These are phyloP conservation scores for Heliothis virescens DNA, from an alignment of 1,140 invertebrate species.

Conservation along the genomic window DNA sequence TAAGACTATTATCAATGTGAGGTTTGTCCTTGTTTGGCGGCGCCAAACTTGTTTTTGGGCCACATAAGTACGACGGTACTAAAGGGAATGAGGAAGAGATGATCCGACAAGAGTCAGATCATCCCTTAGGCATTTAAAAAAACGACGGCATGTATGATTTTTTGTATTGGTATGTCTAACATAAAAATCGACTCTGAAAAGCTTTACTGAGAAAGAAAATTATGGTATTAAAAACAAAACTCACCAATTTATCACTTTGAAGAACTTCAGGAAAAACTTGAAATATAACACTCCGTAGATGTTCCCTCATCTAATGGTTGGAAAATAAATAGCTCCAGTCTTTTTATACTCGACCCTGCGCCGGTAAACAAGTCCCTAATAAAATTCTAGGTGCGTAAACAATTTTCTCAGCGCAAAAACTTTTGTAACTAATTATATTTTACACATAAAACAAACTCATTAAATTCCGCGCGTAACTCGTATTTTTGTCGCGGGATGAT, in stretches of 20 bases:
- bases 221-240: not conserved
- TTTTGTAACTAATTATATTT: slow-evolving; percentile 35
- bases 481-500: slow-evolving; percentile 16
- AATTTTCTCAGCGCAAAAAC: slow-evolving; percentile 41
- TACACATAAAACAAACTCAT: slow-evolving; percentile 16
- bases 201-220: not conserved
- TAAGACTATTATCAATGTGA: too few species aligned
- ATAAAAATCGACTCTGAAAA: not conserved
- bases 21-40: too few species aligned
- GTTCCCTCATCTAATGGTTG: slow-evolving; percentile 41
- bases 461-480: slow-evolving; percentile 1
- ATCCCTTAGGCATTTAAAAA: too few species aligned
- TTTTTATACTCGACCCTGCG: slow-evolving; percentile 42
- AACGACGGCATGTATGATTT: too few species aligned
- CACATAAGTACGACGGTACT: too few species aligned
- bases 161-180: not conserved
- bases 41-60: too few species aligned
- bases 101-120: too few species aligned
- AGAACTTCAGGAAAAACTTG: not conserved
- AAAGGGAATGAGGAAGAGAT: too few species aligned
- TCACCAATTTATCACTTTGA: slow-evolving; percentile 21
- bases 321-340: slow-evolving; percentile 45
- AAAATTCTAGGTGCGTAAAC: slow-evolving; percentile 46
- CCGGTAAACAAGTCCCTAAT: slow-evolving; percentile 42
- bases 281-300: slow-evolving; percentile 13